phyloP scores from a whole-genome alignment of 2,113 vertebrate species.

The Hydropotes inermis region DNA sequence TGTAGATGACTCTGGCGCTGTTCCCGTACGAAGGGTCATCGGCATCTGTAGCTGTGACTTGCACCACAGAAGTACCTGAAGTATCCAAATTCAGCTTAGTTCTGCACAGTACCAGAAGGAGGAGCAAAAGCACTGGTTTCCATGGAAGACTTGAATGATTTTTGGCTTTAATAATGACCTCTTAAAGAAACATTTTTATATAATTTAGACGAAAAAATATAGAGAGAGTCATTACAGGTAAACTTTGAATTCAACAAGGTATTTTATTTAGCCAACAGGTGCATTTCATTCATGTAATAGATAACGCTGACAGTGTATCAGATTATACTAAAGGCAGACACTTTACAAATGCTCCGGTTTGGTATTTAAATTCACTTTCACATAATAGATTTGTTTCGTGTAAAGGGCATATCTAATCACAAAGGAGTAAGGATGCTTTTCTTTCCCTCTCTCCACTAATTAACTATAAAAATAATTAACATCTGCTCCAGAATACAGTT shows the following conservation, averaged over 20 bases:
- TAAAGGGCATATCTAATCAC: conserved; percentile 61
- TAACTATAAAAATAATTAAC: conserved; percentile 69
- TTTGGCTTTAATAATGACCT: conserved; percentile 14
- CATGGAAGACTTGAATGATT: conserved; percentile 41
- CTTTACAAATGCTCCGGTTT: not conserved
- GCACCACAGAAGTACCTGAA: conserved; percentile 88
- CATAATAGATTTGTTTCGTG: conserved; percentile 17
- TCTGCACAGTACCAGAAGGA: conserved; percentile 52
- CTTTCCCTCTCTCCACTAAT: conserved; percentile 51
- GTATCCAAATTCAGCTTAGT: conserved; percentile 75
- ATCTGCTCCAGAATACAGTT: conserved; percentile 53
- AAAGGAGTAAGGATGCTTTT: conserved; percentile 43
- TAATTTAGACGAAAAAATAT: not conserved
- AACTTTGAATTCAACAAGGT: not conserved
- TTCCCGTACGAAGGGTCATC: conserved; percentile 89
- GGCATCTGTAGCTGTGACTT: conserved; percentile 87
- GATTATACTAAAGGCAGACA: not conserved
- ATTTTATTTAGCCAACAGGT: not conserved
- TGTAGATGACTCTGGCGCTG: conserved; percentile 88
- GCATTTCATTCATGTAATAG: not conserved
- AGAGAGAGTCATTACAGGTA: not conserved
- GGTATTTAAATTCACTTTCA: conserved; percentile 39
- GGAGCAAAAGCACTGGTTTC: conserved; percentile 60
- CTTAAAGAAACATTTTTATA: conserved; percentile 25
- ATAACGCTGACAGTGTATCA: not conserved